These are phyloP conservation scores for Dendrocopos noguchii DNA, from an alignment of 2,113 vertebrate genomes.

Conservation along the genomic window DNA sequence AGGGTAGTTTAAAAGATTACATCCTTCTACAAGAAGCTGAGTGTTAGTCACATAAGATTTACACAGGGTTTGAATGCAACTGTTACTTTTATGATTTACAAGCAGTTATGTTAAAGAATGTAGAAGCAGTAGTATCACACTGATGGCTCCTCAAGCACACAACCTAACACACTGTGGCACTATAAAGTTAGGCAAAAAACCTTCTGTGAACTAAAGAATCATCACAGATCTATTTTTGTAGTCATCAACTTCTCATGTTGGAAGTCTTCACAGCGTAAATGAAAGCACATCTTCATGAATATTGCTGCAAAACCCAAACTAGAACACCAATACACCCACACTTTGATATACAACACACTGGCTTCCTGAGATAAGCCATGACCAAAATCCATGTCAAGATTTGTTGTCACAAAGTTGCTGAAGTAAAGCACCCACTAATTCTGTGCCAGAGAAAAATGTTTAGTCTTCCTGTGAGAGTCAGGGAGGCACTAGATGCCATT, in stretches of 20 bases:
- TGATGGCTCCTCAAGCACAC: neutral
- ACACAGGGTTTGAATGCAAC: neutral
- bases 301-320: neutral
- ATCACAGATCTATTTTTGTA: neutral
- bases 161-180: neutral
- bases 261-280: neutral
- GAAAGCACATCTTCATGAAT: neutral
- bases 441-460: neutral
- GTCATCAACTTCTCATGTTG: neutral
- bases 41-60: neutral
- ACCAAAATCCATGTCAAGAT: neutral
- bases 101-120: neutral
- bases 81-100: neutral
- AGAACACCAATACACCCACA: neutral
- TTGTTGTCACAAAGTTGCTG: neutral
- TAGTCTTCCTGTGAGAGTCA: neutral
- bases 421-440: neutral
- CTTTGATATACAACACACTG: neutral
- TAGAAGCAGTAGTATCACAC: neutral
- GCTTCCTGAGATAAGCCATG: neutral
- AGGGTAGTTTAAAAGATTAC: neutral
- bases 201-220: neutral
- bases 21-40: neutral
- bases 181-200: constrained; percentile 2
- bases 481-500: no score